Evolutionary conservation across 2,113 vertebrate species (phyloP).

Genomic region (Lucifuga dentata): DNA sequence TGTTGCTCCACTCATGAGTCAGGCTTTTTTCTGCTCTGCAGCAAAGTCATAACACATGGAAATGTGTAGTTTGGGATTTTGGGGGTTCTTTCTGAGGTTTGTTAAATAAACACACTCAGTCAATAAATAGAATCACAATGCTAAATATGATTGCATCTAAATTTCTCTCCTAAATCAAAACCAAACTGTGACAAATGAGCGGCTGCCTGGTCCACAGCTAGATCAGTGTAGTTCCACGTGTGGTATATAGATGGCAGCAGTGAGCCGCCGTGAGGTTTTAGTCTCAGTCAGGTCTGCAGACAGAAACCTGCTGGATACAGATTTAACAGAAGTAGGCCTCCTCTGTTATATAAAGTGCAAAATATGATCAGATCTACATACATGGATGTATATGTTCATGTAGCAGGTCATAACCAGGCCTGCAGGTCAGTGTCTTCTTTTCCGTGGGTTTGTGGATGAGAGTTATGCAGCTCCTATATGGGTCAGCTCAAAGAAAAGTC

Average conservation of each 20-base stretch:
- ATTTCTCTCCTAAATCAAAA: constrained; percentile 58
- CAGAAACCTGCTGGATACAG: too few relatives aligned
- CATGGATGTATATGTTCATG: too few relatives aligned
- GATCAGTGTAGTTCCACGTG: constrained; percentile 48
- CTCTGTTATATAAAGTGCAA: not conserved
- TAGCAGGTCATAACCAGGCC: too few relatives aligned
- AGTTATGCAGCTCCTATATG: too few relatives aligned
- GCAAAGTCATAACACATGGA: constrained; percentile 64
- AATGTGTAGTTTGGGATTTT: constrained; percentile 55
- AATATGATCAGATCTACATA: too few relatives aligned
- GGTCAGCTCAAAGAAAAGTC: too few relatives aligned
- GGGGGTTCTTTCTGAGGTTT: constrained; percentile 47
- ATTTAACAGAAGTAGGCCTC: not conserved
- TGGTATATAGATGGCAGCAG: constrained; percentile 90
- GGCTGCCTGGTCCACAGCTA: constrained; percentile 35
- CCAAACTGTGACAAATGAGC: constrained; percentile 55
- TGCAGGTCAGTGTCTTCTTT: too few relatives aligned
- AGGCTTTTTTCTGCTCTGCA: constrained; percentile 70
- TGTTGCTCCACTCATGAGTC: constrained; percentile 72
- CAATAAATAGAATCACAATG: constrained; percentile 66
- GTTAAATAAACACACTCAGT: constrained; percentile 59
- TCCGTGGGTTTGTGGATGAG: too few relatives aligned
- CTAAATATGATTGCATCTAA: constrained; percentile 57
- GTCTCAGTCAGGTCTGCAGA: not conserved
- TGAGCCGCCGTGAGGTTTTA: constrained; percentile 78